These are phyloP conservation scores for Pelagia noctiluca DNA, from an alignment of 30 jellyfish, hydroid and myxozoan species.

Conservation along the genomic window DNA sequence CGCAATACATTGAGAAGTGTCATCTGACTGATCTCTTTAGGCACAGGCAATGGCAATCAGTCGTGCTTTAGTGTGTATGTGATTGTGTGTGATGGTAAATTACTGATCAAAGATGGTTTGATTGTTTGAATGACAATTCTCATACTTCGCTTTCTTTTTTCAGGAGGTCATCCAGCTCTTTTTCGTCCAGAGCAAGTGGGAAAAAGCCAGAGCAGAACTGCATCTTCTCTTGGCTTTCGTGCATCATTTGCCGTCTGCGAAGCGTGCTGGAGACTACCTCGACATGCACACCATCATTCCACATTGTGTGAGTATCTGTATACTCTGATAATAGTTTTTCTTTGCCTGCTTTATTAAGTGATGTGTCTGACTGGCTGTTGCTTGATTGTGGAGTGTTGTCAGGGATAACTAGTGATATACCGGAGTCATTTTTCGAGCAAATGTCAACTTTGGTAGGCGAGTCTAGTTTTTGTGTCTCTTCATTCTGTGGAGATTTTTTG, in stretches of 20 bases:
- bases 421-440: slow-evolving; percentile 61
- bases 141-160: slow-evolving; percentile 1
- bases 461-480: slow-evolving; percentile 18
- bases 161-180: slow-evolving; percentile 3
- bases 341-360: slow-evolving; percentile 29
- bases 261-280: background rate
- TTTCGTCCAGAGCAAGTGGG: slow-evolving; percentile 1
- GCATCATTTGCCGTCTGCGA: background rate
- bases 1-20: too few species aligned
- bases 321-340: background rate
- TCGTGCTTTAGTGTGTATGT: too few species aligned
- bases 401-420: slow-evolving; percentile 32
- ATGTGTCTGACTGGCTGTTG: slow-evolving; percentile 50
- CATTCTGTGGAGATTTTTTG: background rate
- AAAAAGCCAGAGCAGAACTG: background rate
- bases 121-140: too few species aligned
- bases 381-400: slow-evolving; percentile 43
- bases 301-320: slow-evolving; percentile 36
- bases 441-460: slow-evolving; percentile 31
- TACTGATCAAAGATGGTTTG: too few species aligned
- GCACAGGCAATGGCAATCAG: too few species aligned
- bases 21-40: too few species aligned
- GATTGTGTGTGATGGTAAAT: too few species aligned
- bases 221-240: background rate
- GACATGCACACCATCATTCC: slow-evolving; percentile 41